Percentiles rank a stretch among this genome's conserved stretches.
These are phyloP conservation scores for Torymus auratus DNA, from an alignment of 2,888 invertebrate species.

Conservation along the genomic window DNA sequence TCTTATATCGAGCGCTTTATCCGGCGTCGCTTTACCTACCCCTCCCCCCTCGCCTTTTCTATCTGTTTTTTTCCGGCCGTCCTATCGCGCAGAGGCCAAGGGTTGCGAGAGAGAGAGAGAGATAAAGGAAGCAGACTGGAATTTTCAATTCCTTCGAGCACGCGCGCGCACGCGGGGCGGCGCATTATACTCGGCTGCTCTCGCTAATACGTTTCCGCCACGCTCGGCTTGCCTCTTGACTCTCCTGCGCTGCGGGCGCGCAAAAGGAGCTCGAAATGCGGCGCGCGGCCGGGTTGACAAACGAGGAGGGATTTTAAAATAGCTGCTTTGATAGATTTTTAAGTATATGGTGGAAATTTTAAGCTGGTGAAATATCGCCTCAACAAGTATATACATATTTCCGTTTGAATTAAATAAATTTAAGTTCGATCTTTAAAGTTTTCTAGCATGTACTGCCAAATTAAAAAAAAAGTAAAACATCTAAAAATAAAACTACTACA, in stretches of 20 bases:
- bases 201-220: slow-evolving; percentile 47
- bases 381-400: no score
- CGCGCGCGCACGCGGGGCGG: neutral
- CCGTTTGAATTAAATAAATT: no score
- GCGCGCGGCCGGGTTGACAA: no score
- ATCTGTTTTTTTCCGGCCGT: slow-evolving; percentile 26
- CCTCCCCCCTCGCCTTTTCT: neutral
- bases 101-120: no score
- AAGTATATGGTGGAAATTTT: no score
- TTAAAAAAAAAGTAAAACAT: no score
- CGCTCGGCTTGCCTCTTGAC: slow-evolving; percentile 38
- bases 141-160: slow-evolving; percentile 59
- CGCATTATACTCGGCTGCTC: slow-evolving; percentile 41
- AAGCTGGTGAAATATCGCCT: no score
- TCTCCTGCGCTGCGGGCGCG: neutral
- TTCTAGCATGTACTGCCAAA: no score
- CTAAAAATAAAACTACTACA: neutral
- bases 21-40: slow-evolving; percentile 59
- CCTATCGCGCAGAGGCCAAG: slow-evolving; percentile 15
- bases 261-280: slow-evolving; percentile 2
- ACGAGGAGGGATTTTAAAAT: no score
- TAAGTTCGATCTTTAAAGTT: no score
- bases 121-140: slow-evolving; percentile 46
- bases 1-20: slow-evolving; percentile 77
- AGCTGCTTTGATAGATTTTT: no score